Conservation (phyloP, 2,888 invertebrate genomes). For the Cerceris ruficornis region DNA sequence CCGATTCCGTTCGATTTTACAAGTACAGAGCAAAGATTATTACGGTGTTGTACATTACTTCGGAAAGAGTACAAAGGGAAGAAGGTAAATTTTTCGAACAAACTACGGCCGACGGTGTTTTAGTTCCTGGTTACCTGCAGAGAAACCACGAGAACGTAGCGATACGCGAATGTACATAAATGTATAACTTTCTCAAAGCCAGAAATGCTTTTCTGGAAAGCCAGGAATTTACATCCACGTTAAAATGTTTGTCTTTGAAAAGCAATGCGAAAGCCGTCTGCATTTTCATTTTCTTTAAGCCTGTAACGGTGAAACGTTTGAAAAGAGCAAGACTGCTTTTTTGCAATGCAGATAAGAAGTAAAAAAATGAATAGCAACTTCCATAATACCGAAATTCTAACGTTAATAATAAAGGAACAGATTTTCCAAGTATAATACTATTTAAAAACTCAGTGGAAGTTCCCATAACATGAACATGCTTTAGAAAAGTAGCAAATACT, state of each 20-base stretch:
- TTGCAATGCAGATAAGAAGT: too few species aligned
- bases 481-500: too few species aligned
- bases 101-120: background rate
- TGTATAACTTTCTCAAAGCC: background rate
- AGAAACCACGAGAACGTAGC: slow-evolving; percentile 3
- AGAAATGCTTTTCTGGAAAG: slow-evolving; percentile 1
- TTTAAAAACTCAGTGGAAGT: too few species aligned
- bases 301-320: too few species aligned
- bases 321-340: too few species aligned
- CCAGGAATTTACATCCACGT: background rate
- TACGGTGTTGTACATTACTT: background rate
- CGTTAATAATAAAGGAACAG: too few species aligned
- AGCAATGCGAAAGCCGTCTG: background rate
- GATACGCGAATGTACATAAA: background rate
- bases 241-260: slow-evolving; percentile 9
- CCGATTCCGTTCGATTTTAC: too few species aligned
- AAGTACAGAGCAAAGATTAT: background rate
- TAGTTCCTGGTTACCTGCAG: slow-evolving; percentile 1
- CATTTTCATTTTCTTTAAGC: too few species aligned
- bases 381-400: too few species aligned
- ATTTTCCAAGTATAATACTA: too few species aligned
- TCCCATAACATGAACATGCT: too few species aligned
- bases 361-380: too few species aligned
- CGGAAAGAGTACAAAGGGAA: background rate
- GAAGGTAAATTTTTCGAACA: slow-evolving; percentile 8